These are phyloP conservation scores for Corythaixoides concolor DNA, from an alignment of 2,113 vertebrate genomes.

Conservation along the genomic window DNA sequence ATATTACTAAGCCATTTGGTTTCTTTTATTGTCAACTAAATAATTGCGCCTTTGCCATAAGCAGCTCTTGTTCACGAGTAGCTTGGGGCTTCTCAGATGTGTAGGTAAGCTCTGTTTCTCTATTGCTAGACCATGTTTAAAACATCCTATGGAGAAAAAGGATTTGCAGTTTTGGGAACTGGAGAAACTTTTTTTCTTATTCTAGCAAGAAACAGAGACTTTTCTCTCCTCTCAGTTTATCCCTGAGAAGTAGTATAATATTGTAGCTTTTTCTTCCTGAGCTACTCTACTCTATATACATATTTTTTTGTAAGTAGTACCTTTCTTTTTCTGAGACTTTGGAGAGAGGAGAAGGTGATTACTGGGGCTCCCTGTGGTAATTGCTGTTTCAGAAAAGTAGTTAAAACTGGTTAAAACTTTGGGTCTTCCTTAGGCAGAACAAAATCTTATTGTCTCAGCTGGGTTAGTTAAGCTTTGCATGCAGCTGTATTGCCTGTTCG, in stretches of 20 bases:
- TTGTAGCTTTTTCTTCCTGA: background rate
- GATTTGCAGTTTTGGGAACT: background rate
- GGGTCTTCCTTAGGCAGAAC: background rate
- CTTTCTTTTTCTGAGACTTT: background rate
- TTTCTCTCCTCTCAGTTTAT: background rate
- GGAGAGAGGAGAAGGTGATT: background rate
- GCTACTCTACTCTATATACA: rapidly evolving
- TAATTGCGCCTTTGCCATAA: background rate
- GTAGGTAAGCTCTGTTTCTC: background rate
- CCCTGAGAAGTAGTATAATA: background rate
- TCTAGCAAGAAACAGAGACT: background rate
- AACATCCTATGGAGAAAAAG: background rate
- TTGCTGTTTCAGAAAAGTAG: background rate
- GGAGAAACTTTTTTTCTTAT: background rate
- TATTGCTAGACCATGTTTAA: background rate
- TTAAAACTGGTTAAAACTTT: background rate
- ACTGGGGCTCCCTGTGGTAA: background rate
- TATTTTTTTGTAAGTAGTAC: background rate
- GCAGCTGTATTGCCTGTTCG: background rate
- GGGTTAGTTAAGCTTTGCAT: background rate
- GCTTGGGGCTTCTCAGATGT: background rate
- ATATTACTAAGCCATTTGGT: background rate
- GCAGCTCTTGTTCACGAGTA: background rate
- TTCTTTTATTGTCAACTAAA: background rate
- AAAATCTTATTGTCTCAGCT: background rate